Percentiles rank a stretch among this genome's conserved stretches.
Evolutionary conservation across 2,888 invertebrate species (phyloP).

Genomic region (Mayetiola destructor): DNA sequence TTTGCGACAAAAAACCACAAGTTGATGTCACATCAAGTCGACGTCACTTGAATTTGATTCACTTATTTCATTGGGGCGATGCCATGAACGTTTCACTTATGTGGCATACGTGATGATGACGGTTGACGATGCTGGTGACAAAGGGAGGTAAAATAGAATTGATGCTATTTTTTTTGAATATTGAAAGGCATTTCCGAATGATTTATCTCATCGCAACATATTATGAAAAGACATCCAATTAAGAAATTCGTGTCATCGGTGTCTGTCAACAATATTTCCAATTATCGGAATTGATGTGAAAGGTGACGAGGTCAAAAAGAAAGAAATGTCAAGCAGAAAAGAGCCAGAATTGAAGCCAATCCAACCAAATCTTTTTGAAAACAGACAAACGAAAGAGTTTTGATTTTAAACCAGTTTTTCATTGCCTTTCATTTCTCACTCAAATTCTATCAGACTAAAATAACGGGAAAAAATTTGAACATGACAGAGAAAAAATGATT

Average conservation of each 20-base stretch:
- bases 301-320: background rate
- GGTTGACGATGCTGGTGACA: background rate
- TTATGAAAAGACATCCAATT: background rate
- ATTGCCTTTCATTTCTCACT: background rate
- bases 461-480: background rate
- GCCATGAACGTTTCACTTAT: background rate
- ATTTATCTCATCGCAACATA: background rate
- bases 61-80: too few species aligned
- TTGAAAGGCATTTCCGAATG: background rate
- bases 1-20: too few species aligned
- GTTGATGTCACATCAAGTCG: too few species aligned
- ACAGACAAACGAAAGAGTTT: background rate
- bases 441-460: background rate
- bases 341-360: background rate
- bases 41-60: too few species aligned
- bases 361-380: too few species aligned
- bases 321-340: constrained; percentile 4
- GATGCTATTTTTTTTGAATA: background rate
- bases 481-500: background rate
- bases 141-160: background rate
- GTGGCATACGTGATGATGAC: background rate
- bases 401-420: background rate
- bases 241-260: too few species aligned
- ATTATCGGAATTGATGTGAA: constrained; percentile 7
- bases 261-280: background rate